Evolutionary conservation across 1,140 invertebrate species (phyloP).

Genomic region (Caenorhabditis brenneri): DNA sequence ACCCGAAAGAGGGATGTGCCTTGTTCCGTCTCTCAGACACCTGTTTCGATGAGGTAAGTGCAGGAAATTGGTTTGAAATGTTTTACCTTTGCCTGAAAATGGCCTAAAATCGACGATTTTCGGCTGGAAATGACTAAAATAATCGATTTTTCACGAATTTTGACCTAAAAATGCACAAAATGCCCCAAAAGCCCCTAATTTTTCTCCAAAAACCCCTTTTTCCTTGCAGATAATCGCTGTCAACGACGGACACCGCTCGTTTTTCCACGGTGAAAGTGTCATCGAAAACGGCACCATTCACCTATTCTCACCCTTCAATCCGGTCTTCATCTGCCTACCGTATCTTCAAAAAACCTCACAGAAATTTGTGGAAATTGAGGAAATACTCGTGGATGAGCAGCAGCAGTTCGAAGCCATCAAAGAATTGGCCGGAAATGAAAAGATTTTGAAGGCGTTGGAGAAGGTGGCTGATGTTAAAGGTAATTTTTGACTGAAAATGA

Average conservation of each 20-base stretch:
- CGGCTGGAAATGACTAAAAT: no score
- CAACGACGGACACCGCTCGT: constrained; percentile 22
- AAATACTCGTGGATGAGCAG: constrained; percentile 47
- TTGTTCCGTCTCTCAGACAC: not conserved
- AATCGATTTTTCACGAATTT: not conserved
- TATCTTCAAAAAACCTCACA: not conserved
- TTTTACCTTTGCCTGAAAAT: no score
- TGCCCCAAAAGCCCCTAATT: no score
- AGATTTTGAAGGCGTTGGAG: constrained; percentile 3
- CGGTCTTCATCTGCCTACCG: constrained; percentile 45
- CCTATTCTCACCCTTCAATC: constrained; percentile 25
- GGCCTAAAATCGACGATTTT: no score
- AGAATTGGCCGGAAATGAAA: not conserved
- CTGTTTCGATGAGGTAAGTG: not conserved
- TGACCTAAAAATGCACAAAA: not conserved
- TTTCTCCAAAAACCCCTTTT: not conserved
- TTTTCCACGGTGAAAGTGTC: constrained; percentile 41
- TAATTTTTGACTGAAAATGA: not conserved
- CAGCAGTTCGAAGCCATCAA: not conserved
- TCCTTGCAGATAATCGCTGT: not conserved
- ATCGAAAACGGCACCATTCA: constrained; percentile 31
- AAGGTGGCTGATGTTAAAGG: not conserved
- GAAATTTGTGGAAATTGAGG: constrained; percentile 40
- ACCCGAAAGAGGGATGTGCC: constrained; percentile 8
- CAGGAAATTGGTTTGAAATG: no score